Conservation (phyloP, 2,797 vertebrate genomes). For the Toxotes lorentzi region DNA sequence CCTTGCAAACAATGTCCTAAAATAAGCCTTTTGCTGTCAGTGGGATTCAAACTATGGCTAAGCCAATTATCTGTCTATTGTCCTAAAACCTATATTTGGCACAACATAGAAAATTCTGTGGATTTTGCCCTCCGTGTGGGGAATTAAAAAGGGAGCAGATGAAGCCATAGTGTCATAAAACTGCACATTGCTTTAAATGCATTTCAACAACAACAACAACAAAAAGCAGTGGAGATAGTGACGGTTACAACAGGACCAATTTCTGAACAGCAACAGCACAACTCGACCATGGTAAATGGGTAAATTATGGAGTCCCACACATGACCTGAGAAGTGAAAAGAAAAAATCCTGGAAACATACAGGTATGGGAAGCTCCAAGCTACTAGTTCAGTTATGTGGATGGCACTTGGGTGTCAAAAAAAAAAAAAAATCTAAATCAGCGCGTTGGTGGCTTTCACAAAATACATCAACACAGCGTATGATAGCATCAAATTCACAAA, state of each 20-base stretch:
- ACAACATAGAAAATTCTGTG: background rate
- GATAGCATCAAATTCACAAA: conserved; percentile 30
- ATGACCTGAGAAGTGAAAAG: background rate
- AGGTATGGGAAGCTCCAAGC: background rate
- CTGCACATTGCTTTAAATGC: background rate
- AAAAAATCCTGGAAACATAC: background rate
- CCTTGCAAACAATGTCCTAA: background rate
- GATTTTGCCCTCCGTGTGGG: background rate
- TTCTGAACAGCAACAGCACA: background rate
- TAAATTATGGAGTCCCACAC: too few relatives aligned
- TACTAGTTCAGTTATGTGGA: conserved; percentile 1
- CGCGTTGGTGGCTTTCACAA: background rate
- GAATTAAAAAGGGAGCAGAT: conserved; percentile 19
- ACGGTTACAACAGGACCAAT: background rate
- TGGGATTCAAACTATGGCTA: background rate
- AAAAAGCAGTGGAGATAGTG: background rate
- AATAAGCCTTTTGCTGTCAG: conserved; percentile 2
- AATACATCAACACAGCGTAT: conserved; percentile 10
- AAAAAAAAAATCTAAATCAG: conserved; percentile 9
- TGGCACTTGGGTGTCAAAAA: background rate
- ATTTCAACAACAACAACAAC: background rate
- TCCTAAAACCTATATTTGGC: conserved; percentile 11
- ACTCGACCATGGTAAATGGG: background rate
- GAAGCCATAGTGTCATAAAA: background rate
- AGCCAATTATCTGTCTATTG: background rate